Percentiles rank a stretch among this genome's conserved stretches.
phyloP scores from a whole-genome alignment of 2,797 vertebrate genomes.

The Threskiornis aethiopicus region DNA sequence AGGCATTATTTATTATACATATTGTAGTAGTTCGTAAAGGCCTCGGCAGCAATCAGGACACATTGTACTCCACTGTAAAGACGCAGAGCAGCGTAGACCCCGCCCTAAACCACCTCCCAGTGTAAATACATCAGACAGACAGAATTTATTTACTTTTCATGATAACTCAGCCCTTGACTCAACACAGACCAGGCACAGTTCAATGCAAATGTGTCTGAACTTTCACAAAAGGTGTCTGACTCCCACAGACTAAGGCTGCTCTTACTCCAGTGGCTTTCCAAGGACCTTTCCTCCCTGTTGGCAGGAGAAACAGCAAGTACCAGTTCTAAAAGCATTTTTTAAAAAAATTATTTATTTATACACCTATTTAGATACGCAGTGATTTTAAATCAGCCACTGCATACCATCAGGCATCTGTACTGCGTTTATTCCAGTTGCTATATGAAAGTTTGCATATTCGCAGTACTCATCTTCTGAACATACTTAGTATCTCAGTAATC shows the following conservation, averaged over 20 bases:
- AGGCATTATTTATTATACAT: not conserved
- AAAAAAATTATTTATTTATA: not conserved
- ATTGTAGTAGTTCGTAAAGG: not conserved
- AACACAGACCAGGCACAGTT: not conserved
- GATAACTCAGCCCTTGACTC: not conserved
- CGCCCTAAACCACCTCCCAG: not conserved
- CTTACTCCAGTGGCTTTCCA: not conserved
- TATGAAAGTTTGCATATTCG: not conserved
- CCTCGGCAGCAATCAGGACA: not conserved
- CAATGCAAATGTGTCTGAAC: not conserved
- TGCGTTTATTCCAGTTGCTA: not conserved
- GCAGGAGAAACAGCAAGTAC: not conserved
- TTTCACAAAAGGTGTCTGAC: not conserved
- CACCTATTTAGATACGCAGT: not conserved
- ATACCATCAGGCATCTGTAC: not conserved
- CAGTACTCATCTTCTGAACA: not conserved
- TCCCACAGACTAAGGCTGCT: not conserved
- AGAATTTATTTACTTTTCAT: not conserved
- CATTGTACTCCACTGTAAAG: not conserved
- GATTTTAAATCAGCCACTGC: not conserved
- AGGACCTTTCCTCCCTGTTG: not conserved
- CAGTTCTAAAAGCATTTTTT: not conserved
- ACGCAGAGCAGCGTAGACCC: not conserved
- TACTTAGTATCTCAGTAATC: not conserved
- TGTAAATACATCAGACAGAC: conserved; percentile 10